phyloP scores from a whole-genome alignment of 1,140 invertebrate species.

The Drosophila yakuba region DNA sequence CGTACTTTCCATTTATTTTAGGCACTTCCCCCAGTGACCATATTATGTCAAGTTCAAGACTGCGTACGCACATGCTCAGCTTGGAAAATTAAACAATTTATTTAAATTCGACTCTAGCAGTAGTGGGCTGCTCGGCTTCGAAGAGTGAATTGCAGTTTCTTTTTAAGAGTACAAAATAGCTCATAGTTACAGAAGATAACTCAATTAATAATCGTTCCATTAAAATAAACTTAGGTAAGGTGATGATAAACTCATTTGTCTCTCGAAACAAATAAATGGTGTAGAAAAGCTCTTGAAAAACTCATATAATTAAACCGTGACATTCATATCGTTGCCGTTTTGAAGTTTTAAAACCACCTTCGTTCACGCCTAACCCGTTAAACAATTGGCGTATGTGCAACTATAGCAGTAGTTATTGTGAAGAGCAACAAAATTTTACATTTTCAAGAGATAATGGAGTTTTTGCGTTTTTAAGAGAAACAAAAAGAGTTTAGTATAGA shows the following conservation, averaged over 20 bases:
- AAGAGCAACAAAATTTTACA: not conserved
- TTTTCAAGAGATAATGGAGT: not conserved
- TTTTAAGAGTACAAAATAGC: conserved; percentile 1
- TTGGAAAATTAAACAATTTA: conserved; percentile 43
- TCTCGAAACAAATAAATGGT: no score
- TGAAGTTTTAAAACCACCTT: conserved; percentile 52
- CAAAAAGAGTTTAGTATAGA: no score
- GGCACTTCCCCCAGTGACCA: conserved; percentile 52
- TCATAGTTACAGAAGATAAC: not conserved
- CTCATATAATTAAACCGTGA: no score
- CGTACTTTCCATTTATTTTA: conserved; percentile 44
- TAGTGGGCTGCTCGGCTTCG: no score
- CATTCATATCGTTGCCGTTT: not conserved
- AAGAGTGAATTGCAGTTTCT: not conserved
- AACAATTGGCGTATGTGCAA: conserved; percentile 9
- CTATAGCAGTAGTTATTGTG: no score
- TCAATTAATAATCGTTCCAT: not conserved
- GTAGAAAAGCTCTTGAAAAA: no score
- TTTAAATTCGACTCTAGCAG: conserved; percentile 9
- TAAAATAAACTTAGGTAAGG: not conserved
- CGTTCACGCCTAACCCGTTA: conserved; percentile 50
- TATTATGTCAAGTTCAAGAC: conserved; percentile 58
- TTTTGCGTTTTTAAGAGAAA: not conserved
- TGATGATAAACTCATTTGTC: not conserved
- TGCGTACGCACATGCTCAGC: conserved; percentile 48